Evolutionary conservation across 2,888 invertebrate genomes (phyloP), one percentile per base, ranked within the genome.

Genomic region (Tetramorium bicarinatum): DNA sequence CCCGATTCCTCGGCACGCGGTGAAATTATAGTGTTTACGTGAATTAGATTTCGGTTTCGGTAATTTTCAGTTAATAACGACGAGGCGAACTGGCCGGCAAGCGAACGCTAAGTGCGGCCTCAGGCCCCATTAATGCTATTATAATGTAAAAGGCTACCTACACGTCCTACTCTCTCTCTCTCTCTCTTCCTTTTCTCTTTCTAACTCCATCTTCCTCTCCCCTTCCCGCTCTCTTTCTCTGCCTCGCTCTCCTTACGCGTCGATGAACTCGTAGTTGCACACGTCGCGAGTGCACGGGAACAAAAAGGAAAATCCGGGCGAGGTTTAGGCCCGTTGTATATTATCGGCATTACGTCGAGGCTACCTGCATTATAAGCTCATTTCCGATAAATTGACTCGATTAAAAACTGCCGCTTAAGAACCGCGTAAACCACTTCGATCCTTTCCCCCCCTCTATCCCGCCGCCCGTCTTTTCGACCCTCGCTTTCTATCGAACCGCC

Each of bases 31-130:
- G 94, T 93, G 91, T 94, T 94, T 94, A 93, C 93, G 92, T 91
- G 94, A 94, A 93, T 94, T 94, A 93, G 93, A 94, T 94, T 94
- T 93, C 87, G 94, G 92, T 93, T 94, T 94, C 92, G 94, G 93
- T 93, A 94, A 94, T 94, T 94, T 94, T 94, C 93, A 92, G 93
- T 93, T 93, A 93, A 94, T 94, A 93, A 93, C 93, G 77, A 77
- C 54, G 91, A 89, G 90, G 87, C 84, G 88, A 88, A 87, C 88
- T 80, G 84, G 72, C 82, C 85, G 66, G 86, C 91, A 83, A 86
- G 86, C 79, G 85, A 87, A 89, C 87, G 82, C 86, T 90, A 91
- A 89, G 91, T 86, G 89, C 88, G 88, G 87, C 91, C 87, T 82
- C 83, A 90, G 82, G 82, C 85, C 90, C 79, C 91, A 92, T 92